phyloP scores from a whole-genome alignment of 2,888 invertebrate species.

The Ennomos quercinarius region DNA sequence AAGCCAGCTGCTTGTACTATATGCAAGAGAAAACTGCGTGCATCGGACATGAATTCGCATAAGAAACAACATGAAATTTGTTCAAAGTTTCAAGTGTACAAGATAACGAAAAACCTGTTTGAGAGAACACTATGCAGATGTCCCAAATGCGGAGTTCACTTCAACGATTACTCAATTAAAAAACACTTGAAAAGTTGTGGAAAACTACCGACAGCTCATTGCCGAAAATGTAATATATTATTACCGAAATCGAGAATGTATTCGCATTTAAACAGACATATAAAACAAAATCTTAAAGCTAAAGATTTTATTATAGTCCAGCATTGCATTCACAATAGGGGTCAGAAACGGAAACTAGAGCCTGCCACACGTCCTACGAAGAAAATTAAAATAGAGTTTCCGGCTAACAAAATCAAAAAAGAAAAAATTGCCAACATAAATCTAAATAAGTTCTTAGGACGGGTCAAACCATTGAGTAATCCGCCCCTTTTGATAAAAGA shows the following conservation, averaged over 20 bases:
- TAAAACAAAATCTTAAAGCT: conserved; percentile 19
- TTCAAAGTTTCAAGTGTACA: conserved; percentile 50
- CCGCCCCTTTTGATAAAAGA: background rate
- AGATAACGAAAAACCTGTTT: conserved; percentile 37
- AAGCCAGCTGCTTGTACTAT: conserved; percentile 35
- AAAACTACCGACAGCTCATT: conserved; percentile 25
- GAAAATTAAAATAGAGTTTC: conserved; percentile 11
- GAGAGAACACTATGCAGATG: conserved; percentile 52
- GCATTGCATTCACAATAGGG: conserved; percentile 1
- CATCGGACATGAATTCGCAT: conserved; percentile 45
- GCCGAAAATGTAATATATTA: conserved; percentile 44
- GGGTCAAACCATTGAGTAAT: too few species aligned
- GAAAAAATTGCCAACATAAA: conserved; percentile 6
- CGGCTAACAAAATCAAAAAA: conserved; percentile 5
- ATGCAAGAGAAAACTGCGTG: conserved; percentile 50
- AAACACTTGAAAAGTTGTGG: conserved; percentile 44
- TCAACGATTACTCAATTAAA: conserved; percentile 49
- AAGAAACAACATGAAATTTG: conserved; percentile 51
- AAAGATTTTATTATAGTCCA: conserved; percentile 34
- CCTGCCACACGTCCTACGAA: background rate
- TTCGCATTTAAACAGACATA: conserved; percentile 23
- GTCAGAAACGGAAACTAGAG: conserved; percentile 10
- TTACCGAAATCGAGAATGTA: conserved; percentile 9
- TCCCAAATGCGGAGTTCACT: conserved; percentile 49
- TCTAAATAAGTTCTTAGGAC: conserved; percentile 1